Evolutionary conservation across 2,113 vertebrate genomes (phyloP), one percentile per base, ranked within the genome.

Genomic region (Petroica traversi): DNA sequence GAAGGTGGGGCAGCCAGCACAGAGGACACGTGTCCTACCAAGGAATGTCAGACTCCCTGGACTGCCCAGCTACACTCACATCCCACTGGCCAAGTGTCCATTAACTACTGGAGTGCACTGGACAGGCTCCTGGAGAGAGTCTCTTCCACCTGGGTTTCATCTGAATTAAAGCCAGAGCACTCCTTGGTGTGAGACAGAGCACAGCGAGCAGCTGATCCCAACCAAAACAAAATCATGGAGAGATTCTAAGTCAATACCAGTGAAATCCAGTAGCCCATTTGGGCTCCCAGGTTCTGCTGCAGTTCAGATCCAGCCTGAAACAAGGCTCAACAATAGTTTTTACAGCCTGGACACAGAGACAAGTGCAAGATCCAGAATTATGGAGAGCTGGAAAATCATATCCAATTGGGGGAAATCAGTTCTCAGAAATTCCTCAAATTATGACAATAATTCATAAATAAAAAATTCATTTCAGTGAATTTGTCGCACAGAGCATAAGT

Each of bases 61-160:
- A 5, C 28, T 72, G 46, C 58, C 58, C n/a, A 51, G 26, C 20
- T 46, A n/a, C 20, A 55, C 5, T 17, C 13, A 8, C 2, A 3
- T 28, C 40, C 45, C 26, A 19, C 11, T 1, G 2, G 55, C 1
- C 26, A 19, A 33, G 23, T 0, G 5, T 2, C n/a, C n/a, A 9
- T 40, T 14, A 15, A 31, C 52, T 25, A 33, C 63, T 33, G 45
- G n/a, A 73, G 26, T 4, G 25, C 36, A 10, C 24, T 19, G 19
- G 40, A 12, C 11, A 49, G n/a, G 46, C 8, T 74, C n/a, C 49
- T 14, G 25, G 51, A 61, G 10, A 69, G 12, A 36, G 4, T 8
- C 16, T 33, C 54, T 31, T 46, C 12, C 16, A n/a, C 16, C 6
- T 38, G 40, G 19, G 14, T 8, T 75, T 54, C 25, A 18, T 6